These are phyloP conservation scores for Antechinus stuartii DNA, from an alignment of 2,113 vertebrate species.

Conservation along the genomic window DNA sequence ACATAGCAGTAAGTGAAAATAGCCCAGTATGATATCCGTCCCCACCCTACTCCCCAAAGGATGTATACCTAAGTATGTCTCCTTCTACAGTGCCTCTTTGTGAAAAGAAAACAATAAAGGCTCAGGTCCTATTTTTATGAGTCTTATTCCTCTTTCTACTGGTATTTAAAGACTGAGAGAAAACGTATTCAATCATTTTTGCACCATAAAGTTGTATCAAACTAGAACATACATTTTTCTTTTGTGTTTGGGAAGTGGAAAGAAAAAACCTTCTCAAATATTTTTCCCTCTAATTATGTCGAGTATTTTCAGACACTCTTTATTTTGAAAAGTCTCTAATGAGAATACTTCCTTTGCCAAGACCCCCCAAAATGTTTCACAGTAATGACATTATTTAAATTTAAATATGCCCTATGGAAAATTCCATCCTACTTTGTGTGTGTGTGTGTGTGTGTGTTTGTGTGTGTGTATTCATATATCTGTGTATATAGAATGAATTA, in stretches of 20 bases:
- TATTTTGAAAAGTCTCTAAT: not conserved
- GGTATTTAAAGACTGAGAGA: not conserved
- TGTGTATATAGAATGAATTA: not conserved
- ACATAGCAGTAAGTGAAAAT: not conserved
- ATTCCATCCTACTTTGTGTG: not conserved
- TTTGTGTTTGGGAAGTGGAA: not conserved
- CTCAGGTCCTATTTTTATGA: not conserved
- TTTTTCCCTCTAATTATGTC: not conserved
- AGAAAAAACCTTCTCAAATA: not conserved
- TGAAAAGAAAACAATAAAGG: not conserved
- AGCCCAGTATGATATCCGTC: not conserved
- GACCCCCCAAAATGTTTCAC: not conserved
- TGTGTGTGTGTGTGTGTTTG: not conserved
- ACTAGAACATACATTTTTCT: not conserved
- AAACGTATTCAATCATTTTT: not conserved
- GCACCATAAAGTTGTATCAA: not conserved
- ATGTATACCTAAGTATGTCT: not conserved
- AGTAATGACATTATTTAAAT: not conserved
- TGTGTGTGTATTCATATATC: not conserved
- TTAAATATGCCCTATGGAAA: conserved; percentile 4
- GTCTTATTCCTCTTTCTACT: not conserved
- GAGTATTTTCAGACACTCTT: not conserved
- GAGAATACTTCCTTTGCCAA: not conserved
- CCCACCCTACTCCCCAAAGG: not conserved
- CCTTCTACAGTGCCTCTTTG: not conserved